These are phyloP conservation scores for Drosophila dives DNA, from an alignment of 2,888 invertebrate species.

Conservation along the genomic window DNA sequence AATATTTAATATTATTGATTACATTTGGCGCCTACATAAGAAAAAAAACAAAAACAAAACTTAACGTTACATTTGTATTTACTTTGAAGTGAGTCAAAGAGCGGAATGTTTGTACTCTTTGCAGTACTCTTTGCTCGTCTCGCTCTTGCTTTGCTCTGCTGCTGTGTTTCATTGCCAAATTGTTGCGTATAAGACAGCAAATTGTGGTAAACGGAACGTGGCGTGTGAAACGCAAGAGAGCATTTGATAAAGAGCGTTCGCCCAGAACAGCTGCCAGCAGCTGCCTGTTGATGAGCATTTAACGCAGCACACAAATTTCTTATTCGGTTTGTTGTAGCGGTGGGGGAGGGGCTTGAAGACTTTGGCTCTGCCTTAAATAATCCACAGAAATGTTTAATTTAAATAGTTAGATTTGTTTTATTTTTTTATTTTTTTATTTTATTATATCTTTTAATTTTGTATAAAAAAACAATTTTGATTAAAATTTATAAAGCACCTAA, in stretches of 20 bases:
- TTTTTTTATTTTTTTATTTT: neutral
- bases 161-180: constrained; percentile 39
- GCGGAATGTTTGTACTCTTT: constrained; percentile 28
- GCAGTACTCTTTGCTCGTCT: constrained; percentile 11
- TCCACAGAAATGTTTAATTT: neutral
- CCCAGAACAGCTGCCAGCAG: constrained; percentile 45
- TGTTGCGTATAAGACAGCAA: constrained; percentile 72
- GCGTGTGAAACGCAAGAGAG: constrained; percentile 25
- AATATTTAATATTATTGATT: constrained; percentile 84
- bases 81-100: constrained; percentile 51
- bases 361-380: neutral
- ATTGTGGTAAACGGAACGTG: constrained; percentile 39
- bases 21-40: constrained; percentile 62
- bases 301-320: neutral
- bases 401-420: neutral
- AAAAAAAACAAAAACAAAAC: constrained; percentile 59
- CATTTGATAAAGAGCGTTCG: constrained; percentile 1
- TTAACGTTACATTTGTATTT: constrained; percentile 74
- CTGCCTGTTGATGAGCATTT: constrained; percentile 69
- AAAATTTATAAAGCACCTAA: neutral
- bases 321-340: neutral
- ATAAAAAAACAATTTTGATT: neutral
- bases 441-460: neutral
- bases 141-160: neutral
- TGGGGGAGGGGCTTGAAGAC: no score